A percentile compares a stretch with the other conserved stretches of the same genome.
These are phyloP conservation scores for Temnopleurus reevesii DNA, from an alignment of 53 echinoderm and acorn worm genomes.

Conservation along the genomic window DNA sequence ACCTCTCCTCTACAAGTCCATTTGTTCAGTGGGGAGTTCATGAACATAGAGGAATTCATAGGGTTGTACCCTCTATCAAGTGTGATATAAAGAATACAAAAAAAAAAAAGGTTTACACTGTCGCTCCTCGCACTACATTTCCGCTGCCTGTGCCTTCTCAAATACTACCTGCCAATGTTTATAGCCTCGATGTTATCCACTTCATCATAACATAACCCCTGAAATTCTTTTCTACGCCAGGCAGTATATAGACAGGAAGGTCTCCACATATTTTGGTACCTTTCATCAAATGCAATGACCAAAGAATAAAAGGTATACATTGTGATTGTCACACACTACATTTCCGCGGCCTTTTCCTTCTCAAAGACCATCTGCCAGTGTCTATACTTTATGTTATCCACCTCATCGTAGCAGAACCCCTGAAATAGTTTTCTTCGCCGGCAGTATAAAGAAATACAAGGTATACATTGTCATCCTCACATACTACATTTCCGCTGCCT, in stretches of 20 bases:
- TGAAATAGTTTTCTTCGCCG: not conserved
- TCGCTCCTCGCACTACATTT: too few species aligned
- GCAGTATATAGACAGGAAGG: constrained; percentile 55
- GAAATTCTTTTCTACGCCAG: not conserved
- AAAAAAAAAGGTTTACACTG: too few species aligned
- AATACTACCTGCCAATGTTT: not conserved
- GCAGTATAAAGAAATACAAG: not conserved
- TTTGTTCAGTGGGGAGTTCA: too few species aligned
- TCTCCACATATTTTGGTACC: too few species aligned
- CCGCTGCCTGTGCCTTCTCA: too few species aligned
- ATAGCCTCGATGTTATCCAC: not conserved
- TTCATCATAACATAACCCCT: not conserved
- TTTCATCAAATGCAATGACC: too few species aligned
- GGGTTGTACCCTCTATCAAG: too few species aligned
- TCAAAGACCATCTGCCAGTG: not conserved
- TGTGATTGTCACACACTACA: constrained; percentile 7
- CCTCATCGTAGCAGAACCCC: constrained; percentile 76
- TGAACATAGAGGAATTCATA: too few species aligned
- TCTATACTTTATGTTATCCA: constrained; percentile 58
- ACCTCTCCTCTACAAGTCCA: constrained; percentile 72
- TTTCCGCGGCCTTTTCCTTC: not conserved
- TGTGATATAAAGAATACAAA: too few species aligned
- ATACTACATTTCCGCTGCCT: not conserved
- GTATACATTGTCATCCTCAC: too few species aligned
- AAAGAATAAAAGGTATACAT: too few species aligned